A percentile compares a stretch with the other conserved stretches of the same genome.
phyloP scores from a whole-genome alignment of 2,113 vertebrate genomes.

The Podocnemis expansa region DNA sequence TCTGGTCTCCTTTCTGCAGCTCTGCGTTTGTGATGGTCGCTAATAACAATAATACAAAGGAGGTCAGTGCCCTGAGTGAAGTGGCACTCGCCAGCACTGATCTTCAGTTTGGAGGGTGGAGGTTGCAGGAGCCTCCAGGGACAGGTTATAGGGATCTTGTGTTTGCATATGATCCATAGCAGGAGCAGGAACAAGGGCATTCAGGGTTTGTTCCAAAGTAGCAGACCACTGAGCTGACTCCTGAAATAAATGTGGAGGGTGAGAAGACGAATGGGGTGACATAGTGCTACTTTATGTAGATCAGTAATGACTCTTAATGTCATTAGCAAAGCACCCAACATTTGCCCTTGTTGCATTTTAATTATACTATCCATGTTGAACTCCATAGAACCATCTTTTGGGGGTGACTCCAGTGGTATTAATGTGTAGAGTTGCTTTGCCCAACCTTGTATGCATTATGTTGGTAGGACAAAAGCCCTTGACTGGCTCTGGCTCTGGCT shows the following conservation, averaged over 20 bases:
- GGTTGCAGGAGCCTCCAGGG: too few species aligned
- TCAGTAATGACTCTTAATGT: neutral
- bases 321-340: too few species aligned
- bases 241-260: neutral
- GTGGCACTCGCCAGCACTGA: neutral
- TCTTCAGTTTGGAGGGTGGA: fast-evolving
- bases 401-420: neutral
- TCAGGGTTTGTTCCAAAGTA: neutral
- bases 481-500: neutral
- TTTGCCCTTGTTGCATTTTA: neutral
- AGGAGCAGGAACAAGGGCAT: neutral
- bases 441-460: neutral
- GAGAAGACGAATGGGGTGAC: neutral
- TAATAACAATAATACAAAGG: neutral
- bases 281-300: neutral
- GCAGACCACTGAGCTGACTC: neutral
- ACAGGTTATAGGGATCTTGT: neutral
- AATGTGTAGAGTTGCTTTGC: neutral
- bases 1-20: neutral
- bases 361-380: neutral
- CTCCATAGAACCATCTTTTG: neutral
- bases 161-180: too few species aligned
- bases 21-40: neutral
- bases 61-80: neutral
- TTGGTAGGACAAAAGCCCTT: neutral